Conservation (phyloP, 2,113 vertebrate species). For the Stigmatopora argus region DNA sequence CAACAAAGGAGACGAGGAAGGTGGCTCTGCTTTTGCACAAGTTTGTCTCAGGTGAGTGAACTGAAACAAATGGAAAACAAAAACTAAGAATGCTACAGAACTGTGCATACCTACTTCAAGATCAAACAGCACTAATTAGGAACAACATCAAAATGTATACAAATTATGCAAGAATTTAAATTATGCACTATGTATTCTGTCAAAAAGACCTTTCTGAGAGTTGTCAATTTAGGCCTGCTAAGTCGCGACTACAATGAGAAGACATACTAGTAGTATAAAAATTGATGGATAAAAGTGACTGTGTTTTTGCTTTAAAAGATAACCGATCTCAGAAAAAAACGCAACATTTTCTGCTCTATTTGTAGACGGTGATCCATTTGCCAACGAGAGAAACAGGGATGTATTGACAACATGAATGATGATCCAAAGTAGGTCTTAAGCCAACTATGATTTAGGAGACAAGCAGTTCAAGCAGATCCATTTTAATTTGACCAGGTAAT, state of each 20-base stretch:
- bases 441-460: conserved; percentile 37
- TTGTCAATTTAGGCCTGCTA: background rate
- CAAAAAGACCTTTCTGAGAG: background rate
- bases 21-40: conserved; percentile 4
- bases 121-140: background rate
- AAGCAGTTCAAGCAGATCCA: conserved; percentile 12
- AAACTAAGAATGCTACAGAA: background rate
- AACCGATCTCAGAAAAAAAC: background rate
- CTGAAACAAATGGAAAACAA: background rate
- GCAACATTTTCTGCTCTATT: background rate
- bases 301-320: background rate
- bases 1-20: conserved; percentile 6
- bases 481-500: conserved; percentile 31
- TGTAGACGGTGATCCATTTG: conserved; percentile 22
- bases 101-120: background rate
- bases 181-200: background rate
- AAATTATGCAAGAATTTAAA: no score
- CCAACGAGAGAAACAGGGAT: conserved; percentile 33
- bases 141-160: background rate
- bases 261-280: background rate
- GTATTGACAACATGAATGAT: conserved; percentile 15
- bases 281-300: background rate
- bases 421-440: conserved; percentile 11
- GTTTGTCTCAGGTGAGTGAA: conserved; percentile 22
- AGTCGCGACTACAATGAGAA: no score